A percentile compares a stretch with the other conserved stretches of the same genome.
These are phyloP conservation scores for Clarias laeviceps DNA, from an alignment of 2,797 vertebrate species.

Conservation along the genomic window DNA sequence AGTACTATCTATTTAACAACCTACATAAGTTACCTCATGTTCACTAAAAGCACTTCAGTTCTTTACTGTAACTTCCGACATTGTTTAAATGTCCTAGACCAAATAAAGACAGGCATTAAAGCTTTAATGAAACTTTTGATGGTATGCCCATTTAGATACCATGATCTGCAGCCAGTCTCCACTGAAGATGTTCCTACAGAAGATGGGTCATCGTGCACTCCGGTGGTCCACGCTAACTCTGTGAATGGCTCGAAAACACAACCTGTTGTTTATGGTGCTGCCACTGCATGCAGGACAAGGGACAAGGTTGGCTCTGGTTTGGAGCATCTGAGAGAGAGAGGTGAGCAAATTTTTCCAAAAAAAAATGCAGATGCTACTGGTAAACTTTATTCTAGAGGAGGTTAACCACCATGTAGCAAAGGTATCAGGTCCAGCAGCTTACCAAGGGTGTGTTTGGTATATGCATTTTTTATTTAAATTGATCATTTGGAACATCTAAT, in stretches of 20 bases:
- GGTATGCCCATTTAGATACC: slow-evolving; percentile 61
- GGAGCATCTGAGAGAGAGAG: slow-evolving; percentile 58
- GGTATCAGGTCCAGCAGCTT: too few relatives aligned
- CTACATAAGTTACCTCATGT: not conserved
- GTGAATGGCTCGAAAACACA: slow-evolving; percentile 65
- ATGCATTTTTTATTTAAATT: too few relatives aligned
- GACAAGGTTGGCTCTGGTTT: slow-evolving; percentile 56
- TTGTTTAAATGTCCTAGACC: not conserved
- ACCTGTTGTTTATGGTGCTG: slow-evolving; percentile 53
- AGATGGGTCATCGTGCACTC: slow-evolving; percentile 44
- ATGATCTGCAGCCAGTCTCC: slow-evolving; percentile 71
- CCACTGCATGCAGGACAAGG: slow-evolving; percentile 29
- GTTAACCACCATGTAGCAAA: too few relatives aligned
- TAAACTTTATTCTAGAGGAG: too few relatives aligned
- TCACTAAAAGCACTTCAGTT: not conserved
- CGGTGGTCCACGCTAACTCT: slow-evolving; percentile 63
- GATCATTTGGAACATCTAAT: too few relatives aligned
- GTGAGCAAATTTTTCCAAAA: not conserved
- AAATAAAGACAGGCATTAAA: not conserved
- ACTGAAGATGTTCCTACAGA: slow-evolving; percentile 55
- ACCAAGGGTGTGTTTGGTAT: too few relatives aligned
- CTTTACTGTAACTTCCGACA: not conserved
- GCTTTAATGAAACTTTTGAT: not conserved
- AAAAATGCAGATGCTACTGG: not conserved
- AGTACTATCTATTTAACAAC: not conserved